Base-by-base conservation (phyloP, 2,113 vertebrate species). In the Loxodonta africana region DNA sequence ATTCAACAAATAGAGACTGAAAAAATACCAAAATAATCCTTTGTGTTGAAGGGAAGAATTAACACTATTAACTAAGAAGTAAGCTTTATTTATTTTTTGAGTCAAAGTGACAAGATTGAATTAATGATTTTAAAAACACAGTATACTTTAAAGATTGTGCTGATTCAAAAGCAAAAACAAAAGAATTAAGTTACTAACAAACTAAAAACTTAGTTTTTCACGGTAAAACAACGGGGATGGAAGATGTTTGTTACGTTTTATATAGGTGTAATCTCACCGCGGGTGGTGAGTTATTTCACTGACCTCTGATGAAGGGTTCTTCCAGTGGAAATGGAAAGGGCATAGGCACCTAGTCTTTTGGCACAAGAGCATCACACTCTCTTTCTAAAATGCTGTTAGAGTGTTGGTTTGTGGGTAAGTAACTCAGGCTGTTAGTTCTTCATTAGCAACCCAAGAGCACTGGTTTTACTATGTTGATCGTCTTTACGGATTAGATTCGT, bases 101-200 rank as follows among this genome's bases (percentile, higher is more conserved):
- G 65, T 83, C 33, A 67, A 48, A 90, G 30, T 26, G 73, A 90
- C 21, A 92, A 46, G 51, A 92, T 83, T 33, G 48, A 90, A 81
- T 95, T 65, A 69, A 23, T 86, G 84, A 82, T 95, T 90, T 71
- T 83, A 86, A 90, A 95, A 96, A 74, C n/a, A 71, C 67, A 4
- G n/a, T 62, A 23, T 80, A 30, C 30, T 87, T 95, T 82, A 83
- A 96, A 90, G 67, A 33, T 6, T 60, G 6, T 87, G 14, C 33
- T 5, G 86, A 30, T 14, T 90, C 26, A 60, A 73, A 37, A 77
- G 51, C 28, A 88, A 83, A 65, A 57, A n/a, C 28, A n/a, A 21
- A 87, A 83, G 60, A 73, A 84, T 94, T 69, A 95, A 74, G 37
- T 33, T 90, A 37, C 60, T 81, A 78, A 83, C 53, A 85, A 78